Conservation (phyloP, 1,140 invertebrate species). For the Spodoptera litura region DNA sequence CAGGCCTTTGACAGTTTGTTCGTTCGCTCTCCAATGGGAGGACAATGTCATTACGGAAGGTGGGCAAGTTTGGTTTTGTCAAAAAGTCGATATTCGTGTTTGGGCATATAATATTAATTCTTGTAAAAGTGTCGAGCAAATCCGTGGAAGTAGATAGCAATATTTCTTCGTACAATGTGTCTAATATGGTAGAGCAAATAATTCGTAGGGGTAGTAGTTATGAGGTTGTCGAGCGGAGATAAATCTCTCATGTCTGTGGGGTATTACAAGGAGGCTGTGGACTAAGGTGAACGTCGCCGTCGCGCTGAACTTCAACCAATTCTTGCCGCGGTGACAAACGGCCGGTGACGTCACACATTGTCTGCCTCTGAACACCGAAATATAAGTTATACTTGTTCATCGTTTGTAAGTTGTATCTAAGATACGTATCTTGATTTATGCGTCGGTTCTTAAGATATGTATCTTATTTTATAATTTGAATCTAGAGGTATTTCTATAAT, state of each 20-base stretch:
- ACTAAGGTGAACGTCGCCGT: slow-evolving; percentile 19
- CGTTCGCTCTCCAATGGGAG: slow-evolving; percentile 1
- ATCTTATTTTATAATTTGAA: no score
- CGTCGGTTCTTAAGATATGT: no score
- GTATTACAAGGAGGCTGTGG: slow-evolving; percentile 36
- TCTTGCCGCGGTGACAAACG: slow-evolving; percentile 17
- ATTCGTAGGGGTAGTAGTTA: slow-evolving; percentile 32
- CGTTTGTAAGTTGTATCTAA: not conserved
- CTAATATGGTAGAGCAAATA: slow-evolving; percentile 35
- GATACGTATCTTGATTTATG: no score
- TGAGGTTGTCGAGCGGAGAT: slow-evolving; percentile 33
- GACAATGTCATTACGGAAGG: not conserved
- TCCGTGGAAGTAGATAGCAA: slow-evolving; percentile 8
- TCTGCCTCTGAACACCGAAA: slow-evolving; percentile 7
- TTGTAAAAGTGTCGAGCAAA: not conserved
- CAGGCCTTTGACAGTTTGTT: slow-evolving; percentile 9
- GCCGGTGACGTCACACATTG: slow-evolving; percentile 30
- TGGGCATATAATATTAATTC: not conserved
- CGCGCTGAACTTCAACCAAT: slow-evolving; percentile 20
- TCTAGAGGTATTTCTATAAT: no score
- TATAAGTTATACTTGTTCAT: not conserved
- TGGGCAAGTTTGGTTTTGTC: slow-evolving; percentile 1
- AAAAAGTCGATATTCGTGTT: not conserved
- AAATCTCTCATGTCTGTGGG: slow-evolving; percentile 38
- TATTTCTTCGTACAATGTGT: slow-evolving; percentile 11